Conservation (phyloP, 2,797 vertebrate species). For the Craterocephalus amniculus region DNA sequence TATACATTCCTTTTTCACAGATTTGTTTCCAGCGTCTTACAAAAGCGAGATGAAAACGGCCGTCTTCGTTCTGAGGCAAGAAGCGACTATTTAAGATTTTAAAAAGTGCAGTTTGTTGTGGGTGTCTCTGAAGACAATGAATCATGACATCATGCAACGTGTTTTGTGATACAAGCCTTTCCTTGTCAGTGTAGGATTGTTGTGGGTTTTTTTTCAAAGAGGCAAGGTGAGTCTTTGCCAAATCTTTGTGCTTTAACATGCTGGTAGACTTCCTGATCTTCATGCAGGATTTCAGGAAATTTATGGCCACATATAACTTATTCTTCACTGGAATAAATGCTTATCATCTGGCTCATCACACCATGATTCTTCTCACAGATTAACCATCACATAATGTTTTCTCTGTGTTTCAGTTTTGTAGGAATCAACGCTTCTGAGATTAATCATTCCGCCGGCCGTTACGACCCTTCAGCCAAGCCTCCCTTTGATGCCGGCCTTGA, state of each 20-base stretch:
- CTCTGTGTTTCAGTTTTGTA: constrained; percentile 85
- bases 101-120: constrained; percentile 71
- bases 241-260: constrained; percentile 56
- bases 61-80: constrained; percentile 64
- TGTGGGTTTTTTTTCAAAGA: not conserved
- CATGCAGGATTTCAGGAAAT: constrained; percentile 39
- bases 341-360: not conserved
- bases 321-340: not conserved
- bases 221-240: constrained; percentile 62
- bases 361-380: constrained; percentile 16
- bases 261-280: constrained; percentile 62
- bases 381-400: constrained; percentile 23
- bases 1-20: constrained; percentile 70
- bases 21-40: constrained; percentile 71
- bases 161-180: constrained; percentile 75
- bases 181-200: constrained; percentile 64
- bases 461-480: constrained; percentile 85
- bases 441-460: constrained; percentile 92
- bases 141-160: constrained; percentile 72
- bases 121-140: constrained; percentile 76
- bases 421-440: constrained; percentile 96
- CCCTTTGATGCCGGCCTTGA: constrained; percentile 92
- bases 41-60: constrained; percentile 73
- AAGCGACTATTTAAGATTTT: constrained; percentile 57
- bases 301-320: constrained; percentile 16